A percentile compares a stretch with the other conserved stretches of the same genome.
Evolutionary conservation across 2,113 vertebrate genomes (phyloP).

Genomic region (Sisor rabdophorus): DNA sequence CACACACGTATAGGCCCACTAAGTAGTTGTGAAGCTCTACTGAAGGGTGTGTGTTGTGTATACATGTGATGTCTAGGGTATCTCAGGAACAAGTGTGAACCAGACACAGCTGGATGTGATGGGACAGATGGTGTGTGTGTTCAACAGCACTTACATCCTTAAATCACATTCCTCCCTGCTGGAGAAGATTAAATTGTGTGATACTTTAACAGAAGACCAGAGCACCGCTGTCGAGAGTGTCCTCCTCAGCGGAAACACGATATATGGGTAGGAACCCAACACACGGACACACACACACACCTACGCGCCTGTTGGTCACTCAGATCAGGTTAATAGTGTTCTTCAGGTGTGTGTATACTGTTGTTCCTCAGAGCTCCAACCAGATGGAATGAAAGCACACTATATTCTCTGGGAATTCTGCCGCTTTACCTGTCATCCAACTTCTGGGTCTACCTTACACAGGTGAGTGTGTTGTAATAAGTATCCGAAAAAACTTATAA

Average conservation of each 20-base stretch:
- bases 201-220: conserved; percentile 42
- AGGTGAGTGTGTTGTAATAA: conserved; percentile 44
- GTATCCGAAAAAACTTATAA: no score
- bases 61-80: conserved; percentile 49
- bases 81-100: conserved; percentile 56
- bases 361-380: conserved; percentile 53
- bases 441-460: conserved; percentile 59
- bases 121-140: conserved; percentile 67
- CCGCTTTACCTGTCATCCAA: conserved; percentile 58
- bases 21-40: background rate
- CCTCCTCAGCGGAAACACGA: conserved; percentile 55
- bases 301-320: background rate
- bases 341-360: background rate
- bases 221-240: conserved; percentile 50
- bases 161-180: conserved; percentile 63
- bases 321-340: background rate
- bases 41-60: background rate
- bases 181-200: conserved; percentile 63
- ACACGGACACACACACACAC: background rate
- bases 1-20: background rate
- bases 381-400: conserved; percentile 58
- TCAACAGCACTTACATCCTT: conserved; percentile 56
- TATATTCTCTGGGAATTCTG: conserved; percentile 54
- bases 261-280: conserved; percentile 55
- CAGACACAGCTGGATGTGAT: conserved; percentile 55